Evolutionary conservation across 2,888 invertebrate genomes (phyloP), one percentile per base, ranked within the genome.

Genomic region (Melipona beecheii): DNA sequence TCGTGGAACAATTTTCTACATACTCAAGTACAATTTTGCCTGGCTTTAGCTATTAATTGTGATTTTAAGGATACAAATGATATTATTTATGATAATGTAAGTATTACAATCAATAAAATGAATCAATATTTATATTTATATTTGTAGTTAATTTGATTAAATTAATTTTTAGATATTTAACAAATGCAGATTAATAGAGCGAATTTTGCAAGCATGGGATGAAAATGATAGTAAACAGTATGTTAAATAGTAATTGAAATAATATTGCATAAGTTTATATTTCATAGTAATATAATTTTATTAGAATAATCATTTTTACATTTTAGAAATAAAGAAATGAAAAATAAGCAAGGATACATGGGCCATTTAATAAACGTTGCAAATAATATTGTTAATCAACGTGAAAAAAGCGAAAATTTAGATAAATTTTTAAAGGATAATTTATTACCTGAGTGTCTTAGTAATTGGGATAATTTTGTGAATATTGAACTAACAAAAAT

Each of bases 1-100:
- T 96, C 97, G 87, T 97, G 98, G 97, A 99, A 99, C 95, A 99
- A 98, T 96, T 99, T 99, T 95, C 96, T 99, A 93, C 99, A 99
- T 95, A 97, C 97, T 89, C 98, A 98, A 95, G 97, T 98, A 89
- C 97, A 97, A 94, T 96, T 97, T 94, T 97, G 98, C 94, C 95
- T 98, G 90, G 95, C 96, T 84, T 96, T 97, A 95, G 97, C 97
- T 92, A 96, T 98, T 91, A 93, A 92, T 84, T 91, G 92, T 71
- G 92, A 93, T 81, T 90, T 91, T 88, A 91, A 92, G 70, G 93
- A 93, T 83, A 89, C 87, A 83, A 92, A 92, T 85, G 89, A 89
- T 84, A 89, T 89, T 88, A 92, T 92, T 88, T 91, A 92, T 87
- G 88, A 89, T 78, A 90, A 93, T 91, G 94, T 94, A 86, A 93